Evolutionary conservation across 2,797 vertebrate genomes (phyloP), one percentile per base, ranked within the genome.

Genomic region (Mormyrus proboscirostris): DNA sequence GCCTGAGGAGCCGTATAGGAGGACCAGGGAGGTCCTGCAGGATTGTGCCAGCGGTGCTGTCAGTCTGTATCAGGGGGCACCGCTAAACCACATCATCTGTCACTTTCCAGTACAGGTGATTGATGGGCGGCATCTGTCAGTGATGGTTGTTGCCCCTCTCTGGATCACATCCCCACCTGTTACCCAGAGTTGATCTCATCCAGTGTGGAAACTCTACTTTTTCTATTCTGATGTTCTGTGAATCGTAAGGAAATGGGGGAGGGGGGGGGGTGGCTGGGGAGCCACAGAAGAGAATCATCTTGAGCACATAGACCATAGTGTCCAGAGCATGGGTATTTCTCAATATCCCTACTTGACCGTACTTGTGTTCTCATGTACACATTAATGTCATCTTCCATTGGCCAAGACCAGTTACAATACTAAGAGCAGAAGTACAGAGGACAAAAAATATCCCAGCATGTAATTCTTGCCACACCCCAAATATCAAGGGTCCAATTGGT

Each of bases 71-170:
- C 41, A 85, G 49, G n/a, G 83, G 83, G 83, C 44, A 19, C n/a
- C 49, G 8, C 49, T 50, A 85, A 85, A 47, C 47, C 49, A 53
- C 44, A 33, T 86, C 49, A 29, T 51, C n/a, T 51, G 25, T 85
- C 83, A 85, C 83, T 85, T 29, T 85, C 44, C 44, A 8, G 49
- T 51, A 29, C 22, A 50, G 47, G 47, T 94, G 92, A 95, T 91
- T 93, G 92, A 95, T 94, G 92, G 91, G 90, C 90, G 49, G 90
- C 90, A 91, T 92, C 92, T 92, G 90, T 49, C 87, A 87, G 91
- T 91, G 92, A 93, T 91, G 92, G 92, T 91, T 92, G 91, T 19
- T 86, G 50, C 22, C 49, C 22, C n/a, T 53, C 47, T 25, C 76
- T 47, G 76, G 76, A 82, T 51, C 49, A 55, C 22, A 29, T 86